These are phyloP conservation scores for Oreochromis grahami DNA, from an alignment of 2,797 vertebrate species.

Conservation along the genomic window DNA sequence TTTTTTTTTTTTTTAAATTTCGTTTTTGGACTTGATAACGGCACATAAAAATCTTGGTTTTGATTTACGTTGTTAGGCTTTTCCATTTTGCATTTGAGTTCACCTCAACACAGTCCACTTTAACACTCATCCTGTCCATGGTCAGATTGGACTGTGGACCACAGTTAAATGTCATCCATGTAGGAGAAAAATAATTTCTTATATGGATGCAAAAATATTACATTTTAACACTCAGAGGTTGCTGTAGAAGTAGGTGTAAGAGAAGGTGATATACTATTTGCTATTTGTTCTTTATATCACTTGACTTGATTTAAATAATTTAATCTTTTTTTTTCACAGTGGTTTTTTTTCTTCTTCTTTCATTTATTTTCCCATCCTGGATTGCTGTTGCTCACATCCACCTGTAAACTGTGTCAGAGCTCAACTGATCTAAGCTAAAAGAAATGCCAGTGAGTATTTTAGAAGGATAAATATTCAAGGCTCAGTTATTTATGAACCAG, in stretches of 20 bases:
- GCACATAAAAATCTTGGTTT: neutral
- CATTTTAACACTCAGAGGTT: neutral
- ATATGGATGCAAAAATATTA: neutral
- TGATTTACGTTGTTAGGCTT: neutral
- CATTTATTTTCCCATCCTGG: neutral
- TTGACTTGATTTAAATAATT: neutral
- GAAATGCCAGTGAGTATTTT: neutral
- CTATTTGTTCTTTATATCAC: neutral
- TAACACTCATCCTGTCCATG: neutral
- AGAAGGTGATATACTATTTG: neutral
- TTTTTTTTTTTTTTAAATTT: neutral
- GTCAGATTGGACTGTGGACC: neutral
- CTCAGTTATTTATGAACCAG: neutral
- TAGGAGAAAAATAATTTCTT: neutral
- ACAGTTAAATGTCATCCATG: neutral
- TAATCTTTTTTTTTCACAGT: neutral
- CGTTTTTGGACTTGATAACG: neutral
- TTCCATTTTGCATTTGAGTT: neutral
- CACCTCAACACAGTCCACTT: neutral
- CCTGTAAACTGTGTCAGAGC: neutral
- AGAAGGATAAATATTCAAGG: neutral
- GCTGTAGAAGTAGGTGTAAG: neutral
- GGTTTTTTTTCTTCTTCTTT: neutral
- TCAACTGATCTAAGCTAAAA: neutral
- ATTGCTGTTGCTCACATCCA: neutral